These are phyloP conservation scores for Syngnathus acus DNA, from an alignment of 2,797 vertebrate genomes.

Conservation along the genomic window DNA sequence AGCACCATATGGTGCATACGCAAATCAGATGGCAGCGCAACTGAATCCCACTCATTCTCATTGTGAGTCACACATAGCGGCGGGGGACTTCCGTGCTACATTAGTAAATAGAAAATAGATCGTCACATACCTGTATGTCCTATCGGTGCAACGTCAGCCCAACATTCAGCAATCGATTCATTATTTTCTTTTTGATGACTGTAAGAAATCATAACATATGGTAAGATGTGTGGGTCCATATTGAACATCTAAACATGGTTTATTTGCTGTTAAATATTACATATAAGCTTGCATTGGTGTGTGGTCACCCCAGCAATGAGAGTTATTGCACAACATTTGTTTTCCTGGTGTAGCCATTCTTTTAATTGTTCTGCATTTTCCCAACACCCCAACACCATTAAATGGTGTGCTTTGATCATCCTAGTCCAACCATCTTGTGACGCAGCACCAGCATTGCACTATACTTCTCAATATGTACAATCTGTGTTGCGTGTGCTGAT, in stretches of 20 bases:
- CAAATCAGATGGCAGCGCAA: not conserved
- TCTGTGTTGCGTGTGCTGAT: constrained; percentile 61
- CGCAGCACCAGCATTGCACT: constrained; percentile 29
- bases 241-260: not conserved
- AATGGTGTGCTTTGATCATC: not conserved
- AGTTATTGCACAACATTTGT: not conserved
- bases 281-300: not conserved
- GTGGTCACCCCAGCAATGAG: not conserved
- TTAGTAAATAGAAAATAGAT: not conserved
- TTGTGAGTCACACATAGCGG: not conserved
- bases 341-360: constrained; percentile 16
- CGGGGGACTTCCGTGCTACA: not conserved
- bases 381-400: not conserved
- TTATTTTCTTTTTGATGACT: not conserved
- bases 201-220: not conserved
- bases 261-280: not conserved
- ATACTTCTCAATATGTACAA: constrained; percentile 52
- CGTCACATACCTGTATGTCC: not conserved
- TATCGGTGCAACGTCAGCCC: not conserved
- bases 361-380: constrained; percentile 10
- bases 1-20: no score
- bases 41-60: not conserved
- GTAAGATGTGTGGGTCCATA: not conserved
- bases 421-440: constrained; percentile 16
- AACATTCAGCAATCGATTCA: not conserved